Base-by-base conservation (phyloP, 64 coral and sea anemone genomes). In the Montipora sp. region DNA sequence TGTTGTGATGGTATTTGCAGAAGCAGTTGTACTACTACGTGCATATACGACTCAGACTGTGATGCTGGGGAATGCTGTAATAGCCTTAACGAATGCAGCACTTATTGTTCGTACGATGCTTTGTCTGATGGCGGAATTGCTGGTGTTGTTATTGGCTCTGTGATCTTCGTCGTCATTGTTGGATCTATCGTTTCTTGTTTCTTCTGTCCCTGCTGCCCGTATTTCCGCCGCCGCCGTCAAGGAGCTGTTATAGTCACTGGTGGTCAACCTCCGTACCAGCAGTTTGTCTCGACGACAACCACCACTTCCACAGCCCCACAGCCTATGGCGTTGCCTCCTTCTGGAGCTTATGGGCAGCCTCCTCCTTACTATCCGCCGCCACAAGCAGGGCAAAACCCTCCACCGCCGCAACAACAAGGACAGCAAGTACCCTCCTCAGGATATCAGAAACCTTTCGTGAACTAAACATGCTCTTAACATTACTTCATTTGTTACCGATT, bases 191-290 rank as follows among this genome's bases (percentile, higher is more conserved):
- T 70, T 36, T 43, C 82, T 48, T 84, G 63, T 8, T 84, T 18
- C 63, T 84, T 1, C 16, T 84, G 82, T 71, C 44, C 63, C 3
- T 71, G 82, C 15, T 84, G 82, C 11, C 82, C 82, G 16, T 84
- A 51, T 46, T 84, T 70, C 65, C 82, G 82, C 45, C 8, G 82
- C 45, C 8, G 50, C 11, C 61, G 82, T n/a, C 51, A 8, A 2
- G 79, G 79, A 0, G 20, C 53, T 11, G 55, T 81, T 3, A 13
- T 81, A 49, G 21, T 81, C 5, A 36, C 79, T 4, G 51, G 9
- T 4, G 51, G 21, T 21, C 79, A 51, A 14, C 51, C 51, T 13
- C 51, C 51, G 11, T 59, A 81, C 22, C 79, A 81, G 44, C 61
- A 24, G 43, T 84, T 70, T 27, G 82, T 84, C 3, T 70, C 82